These are phyloP conservation scores for Polypedilum pembai DNA, from an alignment of 1,140 invertebrate species.

Conservation along the genomic window DNA sequence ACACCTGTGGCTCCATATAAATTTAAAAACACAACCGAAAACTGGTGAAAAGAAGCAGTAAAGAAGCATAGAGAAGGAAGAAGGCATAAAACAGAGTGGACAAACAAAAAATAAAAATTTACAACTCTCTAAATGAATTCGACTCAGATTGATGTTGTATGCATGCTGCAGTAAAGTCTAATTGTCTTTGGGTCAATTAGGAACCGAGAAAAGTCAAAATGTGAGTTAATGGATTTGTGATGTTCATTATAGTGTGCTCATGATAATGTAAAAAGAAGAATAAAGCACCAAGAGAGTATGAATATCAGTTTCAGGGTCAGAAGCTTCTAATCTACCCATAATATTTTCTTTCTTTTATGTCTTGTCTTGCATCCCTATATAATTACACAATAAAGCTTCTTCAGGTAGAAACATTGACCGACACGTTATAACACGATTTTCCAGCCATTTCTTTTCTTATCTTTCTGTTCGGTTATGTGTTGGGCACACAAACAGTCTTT, in stretches of 20 bases:
- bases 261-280: too few relatives aligned
- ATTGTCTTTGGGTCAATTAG: slow-evolving; percentile 12
- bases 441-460: background rate
- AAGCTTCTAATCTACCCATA: too few relatives aligned
- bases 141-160: background rate
- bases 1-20: slow-evolving; percentile 20
- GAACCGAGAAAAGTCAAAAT: background rate
- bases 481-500: background rate
- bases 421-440: slow-evolving; percentile 20
- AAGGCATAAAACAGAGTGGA: slow-evolving; percentile 25
- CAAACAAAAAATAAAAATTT: slow-evolving; percentile 20
- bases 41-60: background rate
- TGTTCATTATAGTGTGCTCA: background rate
- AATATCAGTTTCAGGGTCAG: too few relatives aligned
- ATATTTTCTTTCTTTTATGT: too few relatives aligned
- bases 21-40: background rate
- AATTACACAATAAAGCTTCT: background rate
- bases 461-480: background rate
- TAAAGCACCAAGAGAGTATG: too few relatives aligned
- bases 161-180: background rate
- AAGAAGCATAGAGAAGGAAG: slow-evolving; percentile 11
- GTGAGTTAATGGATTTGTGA: slow-evolving; percentile 20
- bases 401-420: background rate
- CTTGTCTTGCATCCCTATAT: too few relatives aligned
- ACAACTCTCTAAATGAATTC: slow-evolving; percentile 1